These are phyloP conservation scores for Lepidostoma basale DNA, from an alignment of 1,140 invertebrate genomes.

Conservation along the genomic window DNA sequence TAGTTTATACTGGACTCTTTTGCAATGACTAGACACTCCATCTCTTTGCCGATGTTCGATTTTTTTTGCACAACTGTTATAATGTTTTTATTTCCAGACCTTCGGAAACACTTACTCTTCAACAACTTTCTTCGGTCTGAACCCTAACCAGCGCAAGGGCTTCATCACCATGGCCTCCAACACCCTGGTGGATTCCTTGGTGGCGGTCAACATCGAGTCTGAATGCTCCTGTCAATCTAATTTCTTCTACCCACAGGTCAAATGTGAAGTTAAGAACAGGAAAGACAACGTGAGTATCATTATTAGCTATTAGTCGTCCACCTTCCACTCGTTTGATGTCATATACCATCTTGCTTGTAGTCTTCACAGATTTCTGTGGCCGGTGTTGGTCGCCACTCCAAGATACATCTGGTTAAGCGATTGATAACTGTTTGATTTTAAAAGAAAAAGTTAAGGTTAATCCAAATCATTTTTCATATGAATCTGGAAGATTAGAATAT, in stretches of 20 bases:
- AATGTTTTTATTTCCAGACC: constrained; percentile 53
- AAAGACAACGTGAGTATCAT: constrained; percentile 19
- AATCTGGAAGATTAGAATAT: too few relatives aligned
- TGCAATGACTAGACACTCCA: background rate
- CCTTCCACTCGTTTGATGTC: too few relatives aligned
- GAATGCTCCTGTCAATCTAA: constrained; percentile 59
- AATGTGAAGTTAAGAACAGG: constrained; percentile 13
- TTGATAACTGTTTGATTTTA: too few relatives aligned
- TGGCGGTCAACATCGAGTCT: constrained; percentile 53
- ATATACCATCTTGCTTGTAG: too few relatives aligned
- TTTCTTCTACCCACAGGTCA: background rate
- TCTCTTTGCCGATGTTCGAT: constrained; percentile 59
- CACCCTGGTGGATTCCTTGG: constrained; percentile 58
- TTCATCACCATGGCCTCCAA: constrained; percentile 61
- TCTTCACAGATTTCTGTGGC: too few relatives aligned
- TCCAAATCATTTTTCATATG: too few relatives aligned
- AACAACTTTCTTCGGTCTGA: constrained; percentile 59
- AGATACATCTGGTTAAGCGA: too few relatives aligned
- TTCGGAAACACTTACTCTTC: constrained; percentile 64
- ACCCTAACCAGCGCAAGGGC: constrained; percentile 63
- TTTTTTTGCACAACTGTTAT: too few relatives aligned
- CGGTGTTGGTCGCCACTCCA: too few relatives aligned
- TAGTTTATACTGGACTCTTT: too few relatives aligned
- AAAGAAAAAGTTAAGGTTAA: too few relatives aligned
- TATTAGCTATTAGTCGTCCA: too few relatives aligned